These are phyloP conservation scores for Peromyscus melanophrys DNA, from an alignment of 2,797 vertebrate genomes.

Conservation along the genomic window DNA sequence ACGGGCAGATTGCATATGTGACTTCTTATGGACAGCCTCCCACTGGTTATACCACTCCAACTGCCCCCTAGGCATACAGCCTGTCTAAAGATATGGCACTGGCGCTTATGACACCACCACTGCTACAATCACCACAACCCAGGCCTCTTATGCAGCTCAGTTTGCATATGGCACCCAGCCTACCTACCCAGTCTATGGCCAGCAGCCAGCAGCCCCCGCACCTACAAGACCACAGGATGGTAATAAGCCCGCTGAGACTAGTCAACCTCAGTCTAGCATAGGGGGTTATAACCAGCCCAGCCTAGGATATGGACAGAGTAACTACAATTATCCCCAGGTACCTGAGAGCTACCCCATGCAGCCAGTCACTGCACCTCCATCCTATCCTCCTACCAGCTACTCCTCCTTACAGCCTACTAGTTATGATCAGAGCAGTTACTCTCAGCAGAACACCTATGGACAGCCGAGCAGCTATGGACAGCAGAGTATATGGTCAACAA, in stretches of 20 bases:
- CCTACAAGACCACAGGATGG: background rate
- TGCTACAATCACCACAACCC: background rate
- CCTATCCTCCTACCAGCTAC: no score
- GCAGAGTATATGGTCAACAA: no score
- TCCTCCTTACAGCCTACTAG: no score
- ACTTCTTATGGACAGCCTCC: slow-evolving; percentile 96
- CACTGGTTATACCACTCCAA: slow-evolving; percentile 88
- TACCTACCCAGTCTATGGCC: background rate
- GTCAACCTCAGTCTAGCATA: no score
- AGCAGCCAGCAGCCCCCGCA: background rate
- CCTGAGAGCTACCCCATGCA: no score
- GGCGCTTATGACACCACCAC: background rate
- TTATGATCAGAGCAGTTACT: no score
- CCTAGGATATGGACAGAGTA: no score
- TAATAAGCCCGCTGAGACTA: background rate
- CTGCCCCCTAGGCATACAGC: background rate
- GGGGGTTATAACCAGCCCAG: no score
- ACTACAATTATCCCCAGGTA: no score
- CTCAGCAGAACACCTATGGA: no score
- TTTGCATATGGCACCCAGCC: background rate
- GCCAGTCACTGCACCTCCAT: no score
- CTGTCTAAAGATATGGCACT: background rate
- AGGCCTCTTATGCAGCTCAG: background rate
- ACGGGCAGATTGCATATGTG: slow-evolving; percentile 95
- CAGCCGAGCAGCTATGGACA: no score